Percentiles rank a stretch among this genome's conserved stretches.
These are phyloP conservation scores for Erethizon dorsatum DNA, from an alignment of 2,797 vertebrate genomes.

Conservation along the genomic window DNA sequence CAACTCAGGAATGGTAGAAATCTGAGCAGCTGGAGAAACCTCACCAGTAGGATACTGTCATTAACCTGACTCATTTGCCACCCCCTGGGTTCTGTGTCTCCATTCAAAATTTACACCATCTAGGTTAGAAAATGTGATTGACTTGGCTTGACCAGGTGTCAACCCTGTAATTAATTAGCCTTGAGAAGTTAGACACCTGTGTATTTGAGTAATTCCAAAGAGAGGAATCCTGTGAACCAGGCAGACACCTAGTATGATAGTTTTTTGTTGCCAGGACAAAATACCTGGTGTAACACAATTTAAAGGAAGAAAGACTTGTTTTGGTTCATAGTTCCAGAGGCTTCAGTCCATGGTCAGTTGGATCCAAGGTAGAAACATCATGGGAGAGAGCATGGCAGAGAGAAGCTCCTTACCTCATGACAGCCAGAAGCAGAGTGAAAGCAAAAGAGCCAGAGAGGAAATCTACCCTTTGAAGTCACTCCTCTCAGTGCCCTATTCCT, in stretches of 20 bases:
- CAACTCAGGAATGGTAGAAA: not conserved
- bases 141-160: not conserved
- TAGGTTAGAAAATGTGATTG: not conserved
- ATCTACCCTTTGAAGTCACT: not conserved
- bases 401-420: not conserved
- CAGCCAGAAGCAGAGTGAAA: not conserved
- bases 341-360: not conserved
- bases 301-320: not conserved
- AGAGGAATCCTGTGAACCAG: not conserved
- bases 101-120: not conserved
- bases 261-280: not conserved
- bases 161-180: not conserved
- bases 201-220: not conserved
- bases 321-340: not conserved
- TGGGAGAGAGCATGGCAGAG: not conserved
- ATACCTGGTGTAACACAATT: not conserved
- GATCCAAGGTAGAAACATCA: not conserved
- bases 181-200: not conserved
- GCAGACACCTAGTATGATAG: not conserved
- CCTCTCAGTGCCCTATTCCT: not conserved
- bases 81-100: not conserved
- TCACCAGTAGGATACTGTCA: not conserved
- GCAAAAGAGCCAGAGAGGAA: not conserved
- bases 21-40: not conserved
- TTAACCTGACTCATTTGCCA: not conserved